Conservation (phyloP, 2,797 vertebrate species). For the Amblyopsis hoosieri region DNA sequence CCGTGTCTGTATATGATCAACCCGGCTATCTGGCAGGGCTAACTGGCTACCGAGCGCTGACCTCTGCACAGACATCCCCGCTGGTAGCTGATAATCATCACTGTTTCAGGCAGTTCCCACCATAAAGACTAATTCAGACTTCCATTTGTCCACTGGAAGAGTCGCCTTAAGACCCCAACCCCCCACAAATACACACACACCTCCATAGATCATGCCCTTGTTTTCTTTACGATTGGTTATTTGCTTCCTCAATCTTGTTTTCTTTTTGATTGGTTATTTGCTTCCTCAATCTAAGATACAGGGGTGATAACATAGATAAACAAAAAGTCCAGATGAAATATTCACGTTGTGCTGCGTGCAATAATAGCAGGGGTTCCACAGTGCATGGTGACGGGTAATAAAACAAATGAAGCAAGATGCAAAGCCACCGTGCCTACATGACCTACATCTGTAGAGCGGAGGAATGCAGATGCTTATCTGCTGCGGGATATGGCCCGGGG, state of each 20-base stretch:
- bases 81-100: conserved; percentile 62
- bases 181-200: conserved; percentile 11
- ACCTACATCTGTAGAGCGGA: conserved; percentile 66
- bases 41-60: conserved; percentile 41
- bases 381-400: conserved; percentile 50
- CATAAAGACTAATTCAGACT: conserved; percentile 44
- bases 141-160: conserved; percentile 30
- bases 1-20: conserved; percentile 16
- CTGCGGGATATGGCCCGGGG: conserved; percentile 60
- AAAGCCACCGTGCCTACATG: conserved; percentile 51
- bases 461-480: conserved; percentile 70
- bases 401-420: conserved; percentile 59
- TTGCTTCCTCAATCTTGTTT: neutral
- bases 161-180: conserved; percentile 28
- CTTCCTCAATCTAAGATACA: conserved; percentile 34
- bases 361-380: conserved; percentile 35
- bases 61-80: conserved; percentile 40
- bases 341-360: conserved; percentile 38
- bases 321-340: conserved; percentile 23
- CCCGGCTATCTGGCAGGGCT: conserved; percentile 33
- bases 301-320: conserved; percentile 29
- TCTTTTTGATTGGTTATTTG: conserved; percentile 11
- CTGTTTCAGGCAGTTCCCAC: conserved; percentile 55
- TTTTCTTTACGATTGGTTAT: too few relatives aligned
- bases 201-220: conserved; percentile 25